phyloP scores from a whole-genome alignment of 2,113 vertebrate genomes.

The Excalfactoria chinensis region DNA sequence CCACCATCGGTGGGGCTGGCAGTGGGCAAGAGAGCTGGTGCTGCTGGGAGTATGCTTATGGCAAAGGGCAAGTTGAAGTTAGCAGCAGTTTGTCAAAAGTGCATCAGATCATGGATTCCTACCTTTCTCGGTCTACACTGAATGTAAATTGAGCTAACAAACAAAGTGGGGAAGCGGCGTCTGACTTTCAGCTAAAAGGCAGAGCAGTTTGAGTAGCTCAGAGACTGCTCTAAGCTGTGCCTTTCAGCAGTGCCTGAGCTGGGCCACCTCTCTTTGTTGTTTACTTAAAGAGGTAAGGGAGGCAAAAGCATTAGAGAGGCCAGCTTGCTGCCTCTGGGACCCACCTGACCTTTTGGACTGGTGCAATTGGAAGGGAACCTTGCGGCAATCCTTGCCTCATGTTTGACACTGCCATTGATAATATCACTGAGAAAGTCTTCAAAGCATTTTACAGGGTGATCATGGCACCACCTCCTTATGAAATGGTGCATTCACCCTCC shows the following conservation, averaged over 20 bases:
- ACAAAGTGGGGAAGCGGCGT: background rate
- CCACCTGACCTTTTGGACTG: too few species aligned
- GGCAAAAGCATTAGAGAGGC: too few species aligned
- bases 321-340: background rate
- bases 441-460: background rate
- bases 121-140: background rate
- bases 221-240: background rate
- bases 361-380: background rate
- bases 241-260: background rate
- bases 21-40: background rate
- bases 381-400: background rate
- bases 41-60: background rate
- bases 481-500: background rate
- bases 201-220: background rate
- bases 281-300: background rate
- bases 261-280: too few species aligned
- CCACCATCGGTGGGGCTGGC: background rate
- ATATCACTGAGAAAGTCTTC: too few species aligned
- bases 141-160: background rate
- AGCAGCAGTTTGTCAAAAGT: background rate
- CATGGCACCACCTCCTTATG: background rate
- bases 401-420: too few species aligned
- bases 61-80: background rate
- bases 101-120: accelerated
- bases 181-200: background rate